Percentiles rank a stretch among this genome's conserved stretches.
Evolutionary conservation across 2,888 invertebrate species (phyloP).

Genomic region (Polydrusus pterygomalis): DNA sequence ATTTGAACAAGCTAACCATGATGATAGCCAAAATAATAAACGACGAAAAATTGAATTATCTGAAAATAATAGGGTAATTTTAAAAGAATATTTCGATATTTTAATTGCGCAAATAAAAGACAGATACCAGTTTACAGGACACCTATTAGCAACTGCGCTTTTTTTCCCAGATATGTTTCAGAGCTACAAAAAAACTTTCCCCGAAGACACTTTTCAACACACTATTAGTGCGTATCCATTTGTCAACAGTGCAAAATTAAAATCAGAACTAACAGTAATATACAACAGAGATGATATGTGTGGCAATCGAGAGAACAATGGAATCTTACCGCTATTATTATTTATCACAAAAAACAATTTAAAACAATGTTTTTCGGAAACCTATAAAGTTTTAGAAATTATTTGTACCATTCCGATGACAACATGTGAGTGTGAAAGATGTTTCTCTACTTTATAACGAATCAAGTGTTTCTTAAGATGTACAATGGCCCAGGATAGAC

Average conservation of each 20-base stretch:
- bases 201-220: constrained; percentile 23
- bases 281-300: constrained; percentile 27
- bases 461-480: constrained; percentile 38
- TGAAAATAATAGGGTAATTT: constrained; percentile 7
- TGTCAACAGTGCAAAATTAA: constrained; percentile 34
- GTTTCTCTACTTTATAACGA: constrained; percentile 31
- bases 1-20: constrained; percentile 5
- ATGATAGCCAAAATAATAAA: not conserved
- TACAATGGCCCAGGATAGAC: constrained; percentile 16
- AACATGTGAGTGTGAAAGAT: constrained; percentile 30
- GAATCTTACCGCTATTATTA: constrained; percentile 11
- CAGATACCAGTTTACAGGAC: constrained; percentile 15
- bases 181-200: constrained; percentile 24
- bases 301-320: constrained; percentile 1
- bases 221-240: constrained; percentile 35
- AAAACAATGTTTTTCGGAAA: constrained; percentile 31
- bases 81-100: constrained; percentile 7
- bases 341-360: constrained; percentile 24
- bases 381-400: constrained; percentile 27
- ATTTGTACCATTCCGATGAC: constrained; percentile 28
- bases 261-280: constrained; percentile 31
- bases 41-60: not conserved
- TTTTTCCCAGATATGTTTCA: constrained; percentile 9
- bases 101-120: constrained; percentile 3
- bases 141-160: constrained; percentile 11